Evolutionary conservation across 2,113 vertebrate genomes (phyloP), one percentile per base, ranked within the genome.

Genomic region (Centropristis striata): DNA sequence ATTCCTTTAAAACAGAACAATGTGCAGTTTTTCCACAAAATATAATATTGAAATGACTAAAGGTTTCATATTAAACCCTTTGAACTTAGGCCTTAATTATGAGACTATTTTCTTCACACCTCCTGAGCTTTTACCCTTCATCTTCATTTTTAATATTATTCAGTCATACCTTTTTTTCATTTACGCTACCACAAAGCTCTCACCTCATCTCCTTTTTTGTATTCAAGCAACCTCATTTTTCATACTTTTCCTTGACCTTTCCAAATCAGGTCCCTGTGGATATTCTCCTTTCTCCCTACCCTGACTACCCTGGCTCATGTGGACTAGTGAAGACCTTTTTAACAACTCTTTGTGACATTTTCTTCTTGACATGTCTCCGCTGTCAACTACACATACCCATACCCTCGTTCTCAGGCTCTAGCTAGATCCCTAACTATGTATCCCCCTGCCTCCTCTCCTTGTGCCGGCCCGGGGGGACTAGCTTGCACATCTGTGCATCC

Each of bases 401-500:
- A 61, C 25, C 18, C 20, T 37, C 32, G 78, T 76, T 78, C 63
- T 58, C 13, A 53, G 64, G 25, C 57, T n/a, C 27, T 20, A 68
- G 68, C 59, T 36, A 46, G 15, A 25, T 39, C 21, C 18, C 50
- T 27, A 25, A 32, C 70, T 49, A 54, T 68, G 41, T 67, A 59
- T 46, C 73, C 36, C 60, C 15, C 32, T 65, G 44, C 49, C 49
- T 53, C 23, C 54, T 74, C 66, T 69, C 8, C 32, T 46, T 41
- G 50, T 47, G 63, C 12, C 50, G 23, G 47, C 76, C 85, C 36
- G 11, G 27, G 53, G 84, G 78, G 67, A 88, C 50, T 15, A 58
- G 37, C 23, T 66, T 51, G 55, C 68, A 83, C 78, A 84, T 81
- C 77, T 84, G 73, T 75, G 77, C 44, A 44, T 81, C 53, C 37